Evolutionary conservation across 2,113 vertebrate genomes (phyloP), one percentile per base, ranked within the genome.

Genomic region (Dicerorhinus sumatrensis): DNA sequence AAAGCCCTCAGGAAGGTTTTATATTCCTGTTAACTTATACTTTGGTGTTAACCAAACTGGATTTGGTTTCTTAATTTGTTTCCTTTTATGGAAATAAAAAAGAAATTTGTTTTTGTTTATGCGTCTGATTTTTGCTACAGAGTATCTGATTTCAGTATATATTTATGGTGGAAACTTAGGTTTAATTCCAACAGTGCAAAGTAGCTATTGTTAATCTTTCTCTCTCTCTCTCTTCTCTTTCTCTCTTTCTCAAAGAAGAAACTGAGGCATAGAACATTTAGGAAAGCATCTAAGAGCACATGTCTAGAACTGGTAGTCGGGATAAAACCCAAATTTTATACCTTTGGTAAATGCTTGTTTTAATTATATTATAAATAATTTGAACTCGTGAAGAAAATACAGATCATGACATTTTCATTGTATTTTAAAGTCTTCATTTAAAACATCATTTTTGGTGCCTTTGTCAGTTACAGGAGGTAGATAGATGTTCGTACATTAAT

Each of bases 391-490:
- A 92, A 39, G 27, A 89, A 97, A 96, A 95, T 75, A 36, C 1
- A 94, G 3, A 94, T 56, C 18, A 79, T 27, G 10, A 16, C 6
- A 33, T 87, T 94, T 92, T 84, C n/a, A 33, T 70, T 63, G 13
- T 54, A 46, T 72, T 96, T 65, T 77, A 60, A 97, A 62, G 10
- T 92, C 9, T 69, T 83, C 73, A 72, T 65, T 96, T 86, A 81
- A 91, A 96, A 79, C 2, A 31, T 79, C 0, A 0, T 86, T 4
- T 3, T 89, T 79, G 75, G 94, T 90, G 91, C 73, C 96, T 97
- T 89, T 98, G 92, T 98, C 95, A 98, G 33, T 98, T 98, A 97
- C 31, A 97, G 48, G 58, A 95, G 92, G 94, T 96, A 93, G 95
- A 82, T 63, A 63, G 67, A 82, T 31, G 11, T 36, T 31, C 18